Conservation (phyloP, 2,888 invertebrate genomes). For the Muscina levida region DNA sequence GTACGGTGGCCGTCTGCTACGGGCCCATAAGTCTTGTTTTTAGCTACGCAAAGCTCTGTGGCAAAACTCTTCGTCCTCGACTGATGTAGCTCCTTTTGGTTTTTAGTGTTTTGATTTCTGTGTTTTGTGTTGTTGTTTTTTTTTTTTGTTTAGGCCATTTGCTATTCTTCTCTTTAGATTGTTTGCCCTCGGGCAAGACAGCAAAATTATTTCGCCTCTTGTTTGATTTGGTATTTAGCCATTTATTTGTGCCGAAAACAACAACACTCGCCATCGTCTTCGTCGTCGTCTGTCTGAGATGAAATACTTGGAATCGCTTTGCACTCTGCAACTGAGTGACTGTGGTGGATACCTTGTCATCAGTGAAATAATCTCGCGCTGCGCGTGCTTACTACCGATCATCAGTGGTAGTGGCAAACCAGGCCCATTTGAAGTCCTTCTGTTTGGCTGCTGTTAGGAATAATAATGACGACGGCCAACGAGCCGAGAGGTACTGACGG, state of each 20-base stretch:
- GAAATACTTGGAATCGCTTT: neutral
- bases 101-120: no score
- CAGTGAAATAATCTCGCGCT: slow-evolving; percentile 62
- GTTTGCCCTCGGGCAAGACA: slow-evolving; percentile 78
- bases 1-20: neutral
- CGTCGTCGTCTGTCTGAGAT: neutral
- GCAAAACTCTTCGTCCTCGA: slow-evolving; percentile 1
- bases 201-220: slow-evolving; percentile 76
- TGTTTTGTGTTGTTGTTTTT: neutral
- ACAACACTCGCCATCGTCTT: neutral
- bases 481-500: no score
- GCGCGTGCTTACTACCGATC: slow-evolving; percentile 69
- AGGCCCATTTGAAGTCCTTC: slow-evolving; percentile 66
- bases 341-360: slow-evolving; percentile 42
- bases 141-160: neutral
- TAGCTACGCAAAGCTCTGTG: slow-evolving; percentile 6
- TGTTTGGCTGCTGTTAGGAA: slow-evolving; percentile 63
- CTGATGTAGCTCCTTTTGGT: no score
- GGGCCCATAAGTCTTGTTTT: slow-evolving; percentile 45
- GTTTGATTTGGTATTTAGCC: slow-evolving; percentile 67
- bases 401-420: slow-evolving; percentile 63
- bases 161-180: slow-evolving; percentile 69
- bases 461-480: slow-evolving; percentile 29
- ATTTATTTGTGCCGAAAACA: slow-evolving; percentile 63
- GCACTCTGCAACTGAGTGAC: neutral